These are phyloP conservation scores for Palaemon carinicauda DNA, from an alignment of 1,140 invertebrate genomes.

Conservation along the genomic window DNA sequence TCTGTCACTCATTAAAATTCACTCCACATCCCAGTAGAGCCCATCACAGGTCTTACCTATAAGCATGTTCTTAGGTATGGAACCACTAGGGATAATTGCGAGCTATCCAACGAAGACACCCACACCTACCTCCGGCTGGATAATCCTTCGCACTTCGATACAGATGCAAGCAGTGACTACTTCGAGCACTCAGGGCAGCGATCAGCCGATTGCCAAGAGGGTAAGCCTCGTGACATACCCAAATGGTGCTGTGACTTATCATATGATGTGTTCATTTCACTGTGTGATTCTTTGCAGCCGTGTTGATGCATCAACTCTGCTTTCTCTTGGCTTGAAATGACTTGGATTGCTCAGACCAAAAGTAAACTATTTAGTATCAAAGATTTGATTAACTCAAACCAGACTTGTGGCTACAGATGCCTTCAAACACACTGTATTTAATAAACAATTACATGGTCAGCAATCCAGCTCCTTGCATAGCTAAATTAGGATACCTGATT, in stretches of 20 bases:
- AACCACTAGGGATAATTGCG: conserved; percentile 83
- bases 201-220: conserved; percentile 3
- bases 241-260: too few species aligned
- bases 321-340: not conserved
- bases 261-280: not conserved
- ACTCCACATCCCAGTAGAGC: not conserved
- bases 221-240: not conserved
- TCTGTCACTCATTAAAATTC: not conserved
- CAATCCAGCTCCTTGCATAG: too few species aligned
- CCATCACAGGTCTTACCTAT: not conserved
- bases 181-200: conserved; percentile 73
- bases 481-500: too few species aligned
- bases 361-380: too few species aligned
- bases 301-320: not conserved
- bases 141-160: conserved; percentile 77
- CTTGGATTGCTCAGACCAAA: too few species aligned
- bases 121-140: conserved; percentile 85
- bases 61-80: conserved; percentile 63
- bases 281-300: not conserved
- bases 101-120: conserved; percentile 85
- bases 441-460: too few species aligned
- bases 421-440: too few species aligned
- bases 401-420: too few species aligned
- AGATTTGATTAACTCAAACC: too few species aligned
- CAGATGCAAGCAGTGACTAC: conserved; percentile 83